Evolutionary conservation across 2,113 vertebrate species (phyloP), one percentile per base, ranked within the genome.

Genomic region (Melanerpes formicivorus): DNA sequence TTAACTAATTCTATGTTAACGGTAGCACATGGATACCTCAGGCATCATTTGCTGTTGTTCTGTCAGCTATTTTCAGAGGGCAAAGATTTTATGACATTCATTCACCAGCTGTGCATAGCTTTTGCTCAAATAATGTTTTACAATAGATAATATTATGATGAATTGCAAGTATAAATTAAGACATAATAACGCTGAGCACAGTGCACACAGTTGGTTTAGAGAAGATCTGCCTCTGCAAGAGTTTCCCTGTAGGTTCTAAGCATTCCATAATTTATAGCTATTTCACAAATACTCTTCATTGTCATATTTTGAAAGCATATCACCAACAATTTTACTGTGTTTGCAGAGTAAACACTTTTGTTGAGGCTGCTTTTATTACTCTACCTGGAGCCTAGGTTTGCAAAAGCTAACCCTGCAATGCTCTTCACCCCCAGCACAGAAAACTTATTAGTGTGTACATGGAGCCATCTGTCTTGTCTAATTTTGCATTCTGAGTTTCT

Each of bases 21-120:
- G 0, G 54, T 81, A 74, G 62, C 66, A 58, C 32, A 6, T 22
- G 48, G 80, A n/a, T 22, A 86, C 77, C 80, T 77, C 9, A 0
- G 80, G 83, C 37, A 5, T 71, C 48, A 32, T 83, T 71, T 73
- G 25, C 60, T 77, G 14, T 52, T 85, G 74, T 87, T 60, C 52
- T 87, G 64, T 91, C 82, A 93, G 72, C 87, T 92, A 0, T 91
- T 95, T 93, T 87, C 60, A 74, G 79, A 80, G 64, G 60, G 79
- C 84, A 92, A 52, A n/a, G 42, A 30, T 89, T 95, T 84, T 50
- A 66, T 90, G 71, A 37, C 34, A 40, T 87, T 84, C 12, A 18
- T 92, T 92, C 79, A 80, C 63, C 37, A 95, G 71, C 87, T 89
- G 75, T 70, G 71, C 59, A 21, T 21, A 59, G 44, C n/a, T 63